Percentiles rank a stretch among this genome's conserved stretches.
phyloP scores from a whole-genome alignment of 2,888 invertebrate genomes.

The Drymonia ruficornis region DNA sequence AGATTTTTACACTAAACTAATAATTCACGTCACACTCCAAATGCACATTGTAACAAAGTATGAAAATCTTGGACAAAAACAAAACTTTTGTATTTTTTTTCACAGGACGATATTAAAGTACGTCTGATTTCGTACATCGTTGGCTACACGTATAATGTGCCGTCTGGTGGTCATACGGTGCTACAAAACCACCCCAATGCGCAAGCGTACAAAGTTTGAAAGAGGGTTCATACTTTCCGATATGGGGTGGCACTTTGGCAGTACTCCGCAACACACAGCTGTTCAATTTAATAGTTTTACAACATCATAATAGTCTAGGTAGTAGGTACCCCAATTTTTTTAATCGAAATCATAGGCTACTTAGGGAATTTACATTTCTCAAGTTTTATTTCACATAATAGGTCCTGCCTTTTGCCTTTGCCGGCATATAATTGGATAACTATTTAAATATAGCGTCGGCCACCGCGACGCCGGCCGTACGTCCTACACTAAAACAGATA shows the following conservation, averaged over 20 bases:
- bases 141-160: constrained; percentile 61
- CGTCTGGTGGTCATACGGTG: constrained; percentile 58
- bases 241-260: constrained; percentile 58
- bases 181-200: constrained; percentile 62
- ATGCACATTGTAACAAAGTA: constrained; percentile 58
- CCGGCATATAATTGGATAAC: constrained; percentile 31
- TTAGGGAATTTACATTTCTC: too few relatives aligned
- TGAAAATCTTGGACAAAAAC: constrained; percentile 33
- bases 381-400: too few relatives aligned
- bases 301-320: constrained; percentile 9
- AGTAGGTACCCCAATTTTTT: too few relatives aligned
- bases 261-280: constrained; percentile 56
- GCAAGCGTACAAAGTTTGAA: constrained; percentile 76
- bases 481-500: constrained; percentile 12
- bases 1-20: constrained; percentile 37
- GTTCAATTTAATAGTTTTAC: constrained; percentile 47
- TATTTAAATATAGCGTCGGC: constrained; percentile 44
- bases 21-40: constrained; percentile 63
- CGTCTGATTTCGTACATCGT: constrained; percentile 66
- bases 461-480: constrained; percentile 42
- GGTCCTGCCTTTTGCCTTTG: constrained; percentile 6
- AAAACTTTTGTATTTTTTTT: constrained; percentile 35
- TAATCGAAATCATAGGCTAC: too few relatives aligned
- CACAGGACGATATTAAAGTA: constrained; percentile 52
- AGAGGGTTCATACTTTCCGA: constrained; percentile 71